Evolutionary conservation across 2,797 vertebrate species (phyloP).

Genomic region (Enteromius thamalakanensis): DNA sequence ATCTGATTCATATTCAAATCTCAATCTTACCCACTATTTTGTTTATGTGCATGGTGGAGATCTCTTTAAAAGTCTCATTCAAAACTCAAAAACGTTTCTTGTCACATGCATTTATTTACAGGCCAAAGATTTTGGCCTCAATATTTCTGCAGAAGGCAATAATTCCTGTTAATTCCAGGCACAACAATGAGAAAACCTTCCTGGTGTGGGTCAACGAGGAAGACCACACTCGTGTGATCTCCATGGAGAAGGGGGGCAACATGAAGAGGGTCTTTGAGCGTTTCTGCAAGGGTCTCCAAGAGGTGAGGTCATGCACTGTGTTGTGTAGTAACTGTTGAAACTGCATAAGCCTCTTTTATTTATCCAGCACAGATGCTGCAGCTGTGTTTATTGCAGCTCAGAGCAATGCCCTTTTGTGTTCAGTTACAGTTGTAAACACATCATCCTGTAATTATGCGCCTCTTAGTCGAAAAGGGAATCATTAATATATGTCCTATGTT

Average conservation of each 20-base stretch:
- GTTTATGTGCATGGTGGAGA: not conserved
- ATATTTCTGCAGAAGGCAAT: not conserved
- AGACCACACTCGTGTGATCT: conserved; percentile 96
- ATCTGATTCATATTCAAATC: conserved; percentile 1
- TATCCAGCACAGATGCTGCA: conserved; percentile 39
- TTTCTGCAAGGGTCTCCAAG: conserved; percentile 92
- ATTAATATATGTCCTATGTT: not conserved
- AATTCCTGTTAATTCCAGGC: conserved; percentile 75
- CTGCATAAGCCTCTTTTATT: conserved; percentile 52
- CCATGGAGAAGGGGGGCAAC: conserved; percentile 99
- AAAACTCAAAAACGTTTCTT: not conserved
- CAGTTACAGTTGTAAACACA: conserved; percentile 34
- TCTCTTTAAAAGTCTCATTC: not conserved
- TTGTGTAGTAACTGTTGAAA: conserved; percentile 6
- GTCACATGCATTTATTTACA: not conserved
- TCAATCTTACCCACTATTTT: not conserved
- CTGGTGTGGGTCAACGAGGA: conserved; percentile 98
- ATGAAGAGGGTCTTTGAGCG: conserved; percentile 98
- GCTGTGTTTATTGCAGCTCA: conserved; percentile 49
- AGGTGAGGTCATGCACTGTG: conserved; percentile 74
- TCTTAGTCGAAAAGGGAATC: not conserved
- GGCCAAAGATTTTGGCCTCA: not conserved
- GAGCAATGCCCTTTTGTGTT: conserved; percentile 40
- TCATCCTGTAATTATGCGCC: not conserved
- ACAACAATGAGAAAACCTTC: conserved; percentile 98